phyloP scores from a whole-genome alignment of 2,888 invertebrate species.

The Yponomeuta plumbellus region DNA sequence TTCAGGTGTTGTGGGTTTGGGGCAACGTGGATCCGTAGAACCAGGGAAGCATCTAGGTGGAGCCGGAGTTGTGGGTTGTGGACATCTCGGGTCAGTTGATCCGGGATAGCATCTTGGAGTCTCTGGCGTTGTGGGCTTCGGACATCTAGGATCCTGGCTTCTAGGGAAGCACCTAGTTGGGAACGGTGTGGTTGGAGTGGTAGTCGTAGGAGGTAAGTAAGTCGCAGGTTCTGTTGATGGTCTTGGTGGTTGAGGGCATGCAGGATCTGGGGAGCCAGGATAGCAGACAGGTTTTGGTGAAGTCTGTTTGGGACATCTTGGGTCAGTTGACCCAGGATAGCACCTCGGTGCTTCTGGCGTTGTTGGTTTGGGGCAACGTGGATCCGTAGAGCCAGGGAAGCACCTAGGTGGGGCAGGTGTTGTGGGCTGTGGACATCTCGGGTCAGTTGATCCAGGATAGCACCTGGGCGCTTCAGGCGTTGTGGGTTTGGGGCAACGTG shows the following conservation, averaged over 20 bases:
- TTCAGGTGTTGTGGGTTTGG: constrained; percentile 30
- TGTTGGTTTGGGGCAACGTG: constrained; percentile 26
- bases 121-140: constrained; percentile 36
- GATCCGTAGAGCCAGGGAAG: constrained; percentile 45
- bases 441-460: constrained; percentile 29
- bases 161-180: constrained; percentile 25
- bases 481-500: constrained; percentile 39
- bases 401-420: constrained; percentile 24
- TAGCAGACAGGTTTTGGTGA: constrained; percentile 29
- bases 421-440: constrained; percentile 30
- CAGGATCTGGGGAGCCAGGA: constrained; percentile 46
- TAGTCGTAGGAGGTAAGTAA: constrained; percentile 32
- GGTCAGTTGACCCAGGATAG: constrained; percentile 28
- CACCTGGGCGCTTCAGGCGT: constrained; percentile 30
- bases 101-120: constrained; percentile 24
- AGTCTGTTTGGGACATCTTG: constrained; percentile 43
- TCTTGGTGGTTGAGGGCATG: constrained; percentile 42
- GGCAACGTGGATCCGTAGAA: constrained; percentile 26
- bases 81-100: constrained; percentile 34
- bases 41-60: constrained; percentile 35
- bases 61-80: constrained; percentile 26
- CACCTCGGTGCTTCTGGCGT: constrained; percentile 23
- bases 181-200: constrained; percentile 25
- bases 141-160: constrained; percentile 46
- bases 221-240: constrained; percentile 33